Evolutionary conservation across 1,140 invertebrate species (phyloP), one percentile per base, ranked within the genome.

Genomic region (Scaptomyza pallida): DNA sequence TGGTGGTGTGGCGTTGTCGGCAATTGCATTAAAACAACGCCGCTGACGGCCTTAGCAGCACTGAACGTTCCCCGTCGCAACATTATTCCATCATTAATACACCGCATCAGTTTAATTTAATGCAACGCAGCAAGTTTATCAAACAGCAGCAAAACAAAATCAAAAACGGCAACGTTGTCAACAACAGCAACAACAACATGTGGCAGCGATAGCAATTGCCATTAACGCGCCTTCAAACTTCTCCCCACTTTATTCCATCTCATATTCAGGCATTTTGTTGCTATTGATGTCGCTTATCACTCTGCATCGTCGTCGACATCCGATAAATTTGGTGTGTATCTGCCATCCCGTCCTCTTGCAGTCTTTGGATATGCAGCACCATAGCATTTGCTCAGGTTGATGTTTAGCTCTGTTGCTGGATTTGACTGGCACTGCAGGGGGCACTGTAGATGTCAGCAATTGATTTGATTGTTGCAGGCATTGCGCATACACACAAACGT

Each of bases 61-160:
- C 26, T 33, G 30, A 12, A 37, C 54, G 35, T 57, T 47, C 33
- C 2, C n/a, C 23, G 5, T 4, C 23, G 19, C 40, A 26, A 13
- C 62, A 12, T 35, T 23, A 21, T 33, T 51, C 57, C 55, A 68
- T 54, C 74, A 75, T 86, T 88, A 88, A 88, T 82, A 82, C 64
- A 88, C 78, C 82, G 68, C 82, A 88, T 88, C 78, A 82, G 75
- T 70, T 88, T 82, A 89, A 88, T 78, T 88, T 88, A 88, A 82
- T 88, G 82, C 82, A 88, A 88, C 78, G 78, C 82, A 82, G 82
- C 82, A 88, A 75, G 75, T 88, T 86, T 75, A 86, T 78, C 74
- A 86, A 75, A 67, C 72, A 72, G 51, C 76, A 86, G 23, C 54
- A 65, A 16, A 78, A 16, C 54, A 67, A 48, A 26, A 26, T 26